Evolutionary conservation across 2,888 invertebrate genomes (phyloP), one percentile per base, ranked within the genome.

Genomic region (Dichetophora obliterata): DNA sequence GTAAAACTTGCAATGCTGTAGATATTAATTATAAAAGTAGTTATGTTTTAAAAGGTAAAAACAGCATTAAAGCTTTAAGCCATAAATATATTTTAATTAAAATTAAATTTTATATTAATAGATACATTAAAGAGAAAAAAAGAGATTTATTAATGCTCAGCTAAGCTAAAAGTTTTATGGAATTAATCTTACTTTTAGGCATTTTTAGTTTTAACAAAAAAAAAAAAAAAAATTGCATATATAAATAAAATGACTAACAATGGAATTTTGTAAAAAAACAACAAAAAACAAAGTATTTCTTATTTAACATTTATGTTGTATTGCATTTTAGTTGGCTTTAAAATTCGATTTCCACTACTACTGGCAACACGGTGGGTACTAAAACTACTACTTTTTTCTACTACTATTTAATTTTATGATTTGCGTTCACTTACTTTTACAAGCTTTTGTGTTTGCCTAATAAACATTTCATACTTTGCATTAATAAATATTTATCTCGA

Each of bases 221-320:
- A 8, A 65, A 43, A 37, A 0, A 65, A 27, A 11, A 65, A 37
- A 8, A 65, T 3, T 37, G 31, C n/a, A 66, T 43, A 48, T 43
- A 48, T 31, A 9, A 70, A 70, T 70, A 52, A 65, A 70, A 70
- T 27, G 37, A 19, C n/a, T 54, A 54, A 80, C 78, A 81, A 83
- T 81, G 83, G 82, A 83, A 82, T 83, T 82, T 78, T 79, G 80
- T 81, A 78, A 69, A 65, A n/a, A 50, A 24, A 69, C 16, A 54
- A 31, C 31, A 19, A 5, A n/a, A 52, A 54, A 31, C 31, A 65
- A 69, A 70, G 19, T 52, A 70, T 52, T 50, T 70, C 34, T 50
- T 70, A 61, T 70, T 70, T 61, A 19, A 75, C 37, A 66, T 61
- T 48, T 37, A 16, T 22, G 19, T 70, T 76, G 57, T 24, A 76